Base-by-base conservation (phyloP, 37 sponge, comb jelly and placozoan species). In the Halisarca cf. caerulea region DNA sequence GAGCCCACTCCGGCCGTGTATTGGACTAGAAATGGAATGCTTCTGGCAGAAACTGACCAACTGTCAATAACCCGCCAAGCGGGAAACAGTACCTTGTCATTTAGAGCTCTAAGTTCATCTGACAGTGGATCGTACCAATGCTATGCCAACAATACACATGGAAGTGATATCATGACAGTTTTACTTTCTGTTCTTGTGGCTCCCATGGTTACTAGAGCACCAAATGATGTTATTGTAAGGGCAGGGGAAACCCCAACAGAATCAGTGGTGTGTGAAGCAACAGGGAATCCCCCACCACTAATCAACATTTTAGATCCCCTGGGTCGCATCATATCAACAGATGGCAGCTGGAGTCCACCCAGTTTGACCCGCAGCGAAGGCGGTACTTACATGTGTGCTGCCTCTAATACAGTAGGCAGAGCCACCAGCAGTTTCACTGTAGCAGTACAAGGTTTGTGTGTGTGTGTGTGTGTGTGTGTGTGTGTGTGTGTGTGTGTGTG, bases 111-210 rank as follows among this genome's bases (percentile, higher is more conserved):
- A 32, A 43, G 30, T 23, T 32, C 37, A 18, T 42, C 37, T 40
- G 40, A 82, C 3, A 86, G 75, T 20, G 92, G 92, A 36, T 25
- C 47, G n/a, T 91, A 91, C 59, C 55, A 39, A n/a, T 91, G 92
- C 58, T 36, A 24, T 15, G 92, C 85, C 21, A 73, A n/a, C 33
- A 91, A 91, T 77, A 40, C 32, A 6, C 18, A 66, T 17, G 88
- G 85, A 7, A 35, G 79, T 17, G 36, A 2, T 20, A 64, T 42
- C 32, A 82, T 59, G 7, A 23, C 54, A 24, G 88, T 66, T 3
- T 38, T 54, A 0, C 79, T 91, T 27, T 66, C 42, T 66, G 87
- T 91, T 0, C 70, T 40, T 61, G 83, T 32, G n/a, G 82, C 66
- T 8, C 88, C 88, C 0, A 43, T 4, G 25, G 41, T 88, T 25